Evolutionary conservation across 1,140 invertebrate genomes (phyloP), one percentile per base, ranked within the genome.

Genomic region (Steinernema khuongi): DNA sequence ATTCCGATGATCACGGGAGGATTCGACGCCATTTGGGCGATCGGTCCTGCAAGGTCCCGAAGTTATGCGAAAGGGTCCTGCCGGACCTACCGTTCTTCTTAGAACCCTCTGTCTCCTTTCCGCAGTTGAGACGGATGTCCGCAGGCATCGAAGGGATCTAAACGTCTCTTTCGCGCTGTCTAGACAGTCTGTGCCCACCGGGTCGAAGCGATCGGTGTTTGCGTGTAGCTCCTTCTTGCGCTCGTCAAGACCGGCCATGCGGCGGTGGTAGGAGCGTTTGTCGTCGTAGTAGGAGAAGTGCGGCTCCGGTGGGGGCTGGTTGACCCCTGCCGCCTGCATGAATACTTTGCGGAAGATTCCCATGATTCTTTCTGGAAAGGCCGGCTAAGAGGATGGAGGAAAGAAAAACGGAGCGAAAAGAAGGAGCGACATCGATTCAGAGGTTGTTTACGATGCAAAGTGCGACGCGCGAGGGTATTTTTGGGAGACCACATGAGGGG

Each of bases 331-430:
- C 7, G 36, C 7, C n/a, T 41, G 36, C 36, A 60, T 11, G 11
- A 60, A 60, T 2, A 60, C 50, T 60, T 60, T 60, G 50, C 50
- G 50, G 50, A 60, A 60, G 22, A 60, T 60, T 60, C 50, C 50
- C 50, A 60, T 60, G 50, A 60, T 60, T 60, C 2, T 60, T 60
- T 41, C 36, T 7, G n/a, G 36, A n/a, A 41, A 41, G n/a, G n/a
- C 36, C 7, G 36, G n/a, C 7, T 7, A 41, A 41, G 36, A 41
- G 36, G 36, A 41, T 41, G 36, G n/a, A 41, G 36, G 36, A 41
- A 41, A 41, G n/a, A n/a, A 41, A n/a, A 41, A 41, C 7, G 7
- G 36, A 41, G 7, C 7, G 36, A n/a, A 41, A n/a, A 41, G 7
- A 7, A n/a, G n/a, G n/a, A n/a, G 36, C 7, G 36, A 41, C n/a